Evolutionary conservation across 53 echinoderm and acorn worm species (phyloP).

Genomic region (Mesocentrotus franciscanus): DNA sequence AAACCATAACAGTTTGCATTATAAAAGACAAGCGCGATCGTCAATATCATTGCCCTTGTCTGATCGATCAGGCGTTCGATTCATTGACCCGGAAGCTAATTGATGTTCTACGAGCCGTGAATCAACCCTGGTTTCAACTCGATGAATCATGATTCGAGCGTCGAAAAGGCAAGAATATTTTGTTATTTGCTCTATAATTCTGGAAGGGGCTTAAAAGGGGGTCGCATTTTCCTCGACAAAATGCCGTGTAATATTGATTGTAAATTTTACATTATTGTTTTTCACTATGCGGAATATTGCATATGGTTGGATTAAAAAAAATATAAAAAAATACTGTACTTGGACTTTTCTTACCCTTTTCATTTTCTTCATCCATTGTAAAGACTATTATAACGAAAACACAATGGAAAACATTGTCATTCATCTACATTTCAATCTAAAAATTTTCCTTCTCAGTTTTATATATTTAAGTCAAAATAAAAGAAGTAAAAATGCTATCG

Average conservation of each 20-base stretch:
- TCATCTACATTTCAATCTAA: too few relatives aligned
- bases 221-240: background rate
- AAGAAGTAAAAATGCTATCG: too few relatives aligned
- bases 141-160: slow-evolving; percentile 12
- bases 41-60: slow-evolving; percentile 1
- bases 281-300: background rate
- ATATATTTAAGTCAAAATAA: too few relatives aligned
- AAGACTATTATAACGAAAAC: background rate
- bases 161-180: slow-evolving; percentile 39
- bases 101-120: slow-evolving; percentile 19
- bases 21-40: background rate
- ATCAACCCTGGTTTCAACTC: slow-evolving; percentile 39
- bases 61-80: slow-evolving; percentile 56
- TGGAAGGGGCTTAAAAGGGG: slow-evolving; percentile 26
- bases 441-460: too few relatives aligned
- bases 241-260: background rate
- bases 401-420: too few relatives aligned
- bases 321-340: too few relatives aligned
- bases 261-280: background rate
- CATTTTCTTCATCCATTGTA: background rate
- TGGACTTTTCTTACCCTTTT: background rate
- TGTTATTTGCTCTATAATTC: background rate
- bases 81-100: slow-evolving; percentile 35
- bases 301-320: background rate
- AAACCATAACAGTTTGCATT: background rate